Evolutionary conservation across 1,140 invertebrate genomes (phyloP).

Genomic region (Cydia strobilella): DNA sequence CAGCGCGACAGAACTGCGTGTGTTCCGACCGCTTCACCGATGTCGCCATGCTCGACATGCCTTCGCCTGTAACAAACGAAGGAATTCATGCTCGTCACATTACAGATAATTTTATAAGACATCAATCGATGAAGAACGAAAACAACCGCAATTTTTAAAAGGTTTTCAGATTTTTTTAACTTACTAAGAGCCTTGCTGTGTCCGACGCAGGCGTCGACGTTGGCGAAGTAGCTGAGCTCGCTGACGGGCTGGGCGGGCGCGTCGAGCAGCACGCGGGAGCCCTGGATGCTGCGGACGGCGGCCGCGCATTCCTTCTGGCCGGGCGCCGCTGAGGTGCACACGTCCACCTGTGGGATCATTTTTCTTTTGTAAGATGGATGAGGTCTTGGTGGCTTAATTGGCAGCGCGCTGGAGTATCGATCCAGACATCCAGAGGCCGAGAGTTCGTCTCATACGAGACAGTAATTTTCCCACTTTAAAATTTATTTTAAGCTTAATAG

Average conservation of each 20-base stretch:
- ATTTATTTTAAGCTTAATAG: too few species aligned
- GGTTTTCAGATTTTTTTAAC: constrained; percentile 35
- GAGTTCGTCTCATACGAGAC: too few species aligned
- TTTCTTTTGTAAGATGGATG: too few species aligned
- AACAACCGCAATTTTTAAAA: too few species aligned
- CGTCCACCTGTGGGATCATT: constrained; percentile 81
- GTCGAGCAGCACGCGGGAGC: constrained; percentile 90
- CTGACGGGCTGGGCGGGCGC: constrained; percentile 94
- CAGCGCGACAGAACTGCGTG: constrained; percentile 92
- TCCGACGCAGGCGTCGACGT: constrained; percentile 96
- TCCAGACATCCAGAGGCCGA: too few species aligned
- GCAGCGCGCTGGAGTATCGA: too few species aligned
- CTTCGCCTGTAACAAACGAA: constrained; percentile 83
- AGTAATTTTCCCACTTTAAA: too few species aligned
- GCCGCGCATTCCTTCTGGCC: constrained; percentile 98
- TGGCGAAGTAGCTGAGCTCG: constrained; percentile 96
- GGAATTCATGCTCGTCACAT: too few species aligned
- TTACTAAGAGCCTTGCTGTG: constrained; percentile 91
- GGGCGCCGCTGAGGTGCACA: constrained; percentile 91
- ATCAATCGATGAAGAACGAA: too few species aligned
- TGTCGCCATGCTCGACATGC: constrained; percentile 96
- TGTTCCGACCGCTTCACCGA: constrained; percentile 94
- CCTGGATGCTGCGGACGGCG: constrained; percentile 95
- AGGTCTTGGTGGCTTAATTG: too few species aligned
- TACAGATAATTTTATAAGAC: too few species aligned